phyloP scores from a whole-genome alignment of 2,113 vertebrate species.

The Dipodomys ordii region DNA sequence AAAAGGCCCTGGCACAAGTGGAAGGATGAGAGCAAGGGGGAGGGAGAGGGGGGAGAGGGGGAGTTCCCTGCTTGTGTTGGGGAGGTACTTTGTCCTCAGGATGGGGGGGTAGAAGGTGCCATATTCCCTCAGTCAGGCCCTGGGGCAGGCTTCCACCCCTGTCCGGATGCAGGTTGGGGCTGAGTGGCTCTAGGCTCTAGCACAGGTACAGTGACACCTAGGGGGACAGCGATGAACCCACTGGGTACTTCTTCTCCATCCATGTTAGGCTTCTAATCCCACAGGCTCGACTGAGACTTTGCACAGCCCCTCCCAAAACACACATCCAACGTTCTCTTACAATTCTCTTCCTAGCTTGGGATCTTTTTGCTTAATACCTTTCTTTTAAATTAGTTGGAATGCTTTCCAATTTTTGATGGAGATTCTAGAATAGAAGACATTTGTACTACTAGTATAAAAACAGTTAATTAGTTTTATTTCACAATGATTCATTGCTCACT shows the following conservation, averaged over 20 bases:
- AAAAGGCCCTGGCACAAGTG: too few species aligned
- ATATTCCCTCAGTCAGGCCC: background rate
- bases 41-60: too few species aligned
- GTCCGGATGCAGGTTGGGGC: background rate
- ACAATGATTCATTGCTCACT: rapidly evolving
- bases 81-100: too few species aligned
- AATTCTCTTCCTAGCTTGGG: background rate
- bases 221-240: too few species aligned
- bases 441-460: background rate
- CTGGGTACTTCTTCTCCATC: too few species aligned
- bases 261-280: background rate
- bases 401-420: background rate
- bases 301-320: background rate
- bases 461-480: background rate
- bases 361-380: slow-evolving; percentile 36
- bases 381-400: background rate
- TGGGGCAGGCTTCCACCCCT: too few species aligned
- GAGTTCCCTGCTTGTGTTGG: too few species aligned
- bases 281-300: background rate
- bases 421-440: background rate
- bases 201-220: background rate
- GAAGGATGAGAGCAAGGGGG: rapidly evolving
- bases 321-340: background rate
- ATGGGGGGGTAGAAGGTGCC: rapidly evolving
- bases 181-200: background rate